Evolutionary conservation across 2,888 invertebrate species (phyloP), one percentile per base, ranked within the genome.

Genomic region (Nomada goodeniana): DNA sequence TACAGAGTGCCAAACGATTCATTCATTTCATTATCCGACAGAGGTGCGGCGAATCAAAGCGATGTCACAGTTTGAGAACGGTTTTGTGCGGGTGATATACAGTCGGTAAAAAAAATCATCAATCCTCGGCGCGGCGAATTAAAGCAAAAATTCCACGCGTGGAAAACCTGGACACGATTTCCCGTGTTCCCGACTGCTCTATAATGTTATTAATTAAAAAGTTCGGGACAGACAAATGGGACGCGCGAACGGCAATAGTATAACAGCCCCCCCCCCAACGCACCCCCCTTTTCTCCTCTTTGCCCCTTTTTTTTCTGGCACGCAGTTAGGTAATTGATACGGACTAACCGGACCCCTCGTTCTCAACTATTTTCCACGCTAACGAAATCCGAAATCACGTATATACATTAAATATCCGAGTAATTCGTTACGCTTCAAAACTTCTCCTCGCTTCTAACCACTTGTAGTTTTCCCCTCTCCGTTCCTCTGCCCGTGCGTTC

Each of bases 351-450:
- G 82, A 72, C 36, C 85, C 87, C 83, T 85, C 86, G 86, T 84
- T 86, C 84, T 83, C 86, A 92, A 92, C 93, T 93, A 93, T 93
- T 92, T 85, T 89, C 83, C 88, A 87, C 86, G 86, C 91, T 90
- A 89, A 91, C 92, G 91, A 91, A 84, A 92, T 91, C 88, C 89
- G 90, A 91, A 92, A 91, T 91, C 91, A 86, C 89, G 88, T 86
- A 83, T 86, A 88, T 57, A 57, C 90, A 92, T 93, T 92, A 92
- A 92, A 92, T 90, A 91, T 90, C 89, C 91, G 91, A 92, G 92
- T 91, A 92, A 92, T 93, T 92, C 92, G 91, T 92, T 91, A 91
- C 88, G 88, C 89, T 80, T 89, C 88, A 89, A 90, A 91, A 91
- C 89, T 87, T 88, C 84, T 82, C 76, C 50, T 87, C 86, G 86